A percentile compares a stretch with the other conserved stretches of the same genome.
These are phyloP conservation scores for Centrocercus urophasianus DNA, from an alignment of 2,113 vertebrate species.

Conservation along the genomic window DNA sequence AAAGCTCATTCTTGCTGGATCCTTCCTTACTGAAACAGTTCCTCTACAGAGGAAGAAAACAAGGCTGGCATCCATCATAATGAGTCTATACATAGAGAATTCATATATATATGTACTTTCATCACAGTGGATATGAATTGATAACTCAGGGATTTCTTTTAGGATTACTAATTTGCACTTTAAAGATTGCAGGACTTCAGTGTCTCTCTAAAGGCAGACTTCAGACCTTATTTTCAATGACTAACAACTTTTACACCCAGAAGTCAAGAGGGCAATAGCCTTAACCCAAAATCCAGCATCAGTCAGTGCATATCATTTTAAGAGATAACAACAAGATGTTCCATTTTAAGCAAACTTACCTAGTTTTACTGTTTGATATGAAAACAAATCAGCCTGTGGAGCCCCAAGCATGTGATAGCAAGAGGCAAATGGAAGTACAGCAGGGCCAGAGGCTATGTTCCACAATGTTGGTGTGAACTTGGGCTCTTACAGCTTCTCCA, in stretches of 20 bases:
- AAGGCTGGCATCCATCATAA: neutral
- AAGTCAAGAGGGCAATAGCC: neutral
- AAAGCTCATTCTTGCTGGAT: neutral
- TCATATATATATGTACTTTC: neutral
- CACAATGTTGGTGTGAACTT: neutral
- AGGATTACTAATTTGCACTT: neutral
- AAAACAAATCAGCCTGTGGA: neutral
- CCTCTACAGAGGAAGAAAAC: neutral
- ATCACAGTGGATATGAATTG: neutral
- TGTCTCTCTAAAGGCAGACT: neutral
- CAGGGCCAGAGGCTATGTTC: neutral
- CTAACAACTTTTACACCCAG: neutral
- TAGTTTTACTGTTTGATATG: neutral
- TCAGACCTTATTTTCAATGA: neutral
- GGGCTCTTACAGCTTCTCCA: neutral
- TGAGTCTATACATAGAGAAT: neutral
- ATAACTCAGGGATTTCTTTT: neutral
- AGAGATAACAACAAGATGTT: neutral
- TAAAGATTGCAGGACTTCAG: neutral
- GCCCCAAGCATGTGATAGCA: fast-evolving
- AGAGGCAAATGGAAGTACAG: neutral
- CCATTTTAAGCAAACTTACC: neutral
- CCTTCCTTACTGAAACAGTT: neutral
- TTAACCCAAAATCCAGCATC: neutral
- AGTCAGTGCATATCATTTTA: neutral